Evolutionary conservation across 2,888 invertebrate genomes (phyloP).

Genomic region (Cetonia aurata): DNA sequence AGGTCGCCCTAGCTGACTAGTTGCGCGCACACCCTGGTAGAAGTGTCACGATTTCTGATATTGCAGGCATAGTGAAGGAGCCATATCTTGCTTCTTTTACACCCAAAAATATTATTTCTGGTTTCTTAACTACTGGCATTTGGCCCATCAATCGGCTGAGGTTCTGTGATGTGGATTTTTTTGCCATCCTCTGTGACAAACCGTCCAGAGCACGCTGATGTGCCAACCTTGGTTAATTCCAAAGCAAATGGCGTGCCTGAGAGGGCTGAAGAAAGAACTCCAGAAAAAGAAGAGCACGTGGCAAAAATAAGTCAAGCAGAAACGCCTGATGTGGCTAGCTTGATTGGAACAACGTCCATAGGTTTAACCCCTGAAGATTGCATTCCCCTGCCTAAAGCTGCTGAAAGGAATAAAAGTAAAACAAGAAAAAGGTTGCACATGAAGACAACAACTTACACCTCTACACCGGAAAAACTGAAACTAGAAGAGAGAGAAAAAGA

Average conservation of each 20-base stretch:
- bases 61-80: background rate
- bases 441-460: background rate
- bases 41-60: constrained; percentile 56
- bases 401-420: constrained; percentile 14
- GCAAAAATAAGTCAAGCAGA: constrained; percentile 3
- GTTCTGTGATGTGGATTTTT: constrained; percentile 7
- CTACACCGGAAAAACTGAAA: too few relatives aligned
- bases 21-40: constrained; percentile 49
- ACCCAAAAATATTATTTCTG: constrained; percentile 6
- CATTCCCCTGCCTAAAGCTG: constrained; percentile 10
- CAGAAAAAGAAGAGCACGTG: constrained; percentile 12
- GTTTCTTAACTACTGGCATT: constrained; percentile 5
- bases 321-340: too few relatives aligned
- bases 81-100: constrained; percentile 11
- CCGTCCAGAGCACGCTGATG: background rate
- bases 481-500: too few relatives aligned
- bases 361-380: constrained; percentile 7
- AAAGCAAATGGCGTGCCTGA: too few relatives aligned
- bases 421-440: constrained; percentile 12
- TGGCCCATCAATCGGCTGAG: constrained; percentile 13
- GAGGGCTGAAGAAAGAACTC: constrained; percentile 8
- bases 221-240: background rate
- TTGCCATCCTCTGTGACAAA: background rate
- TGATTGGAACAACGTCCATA: constrained; percentile 12
- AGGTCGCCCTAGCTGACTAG: constrained; percentile 48